phyloP scores from a whole-genome alignment of 2,113 vertebrate species.

The Hyperopisus bebe region DNA sequence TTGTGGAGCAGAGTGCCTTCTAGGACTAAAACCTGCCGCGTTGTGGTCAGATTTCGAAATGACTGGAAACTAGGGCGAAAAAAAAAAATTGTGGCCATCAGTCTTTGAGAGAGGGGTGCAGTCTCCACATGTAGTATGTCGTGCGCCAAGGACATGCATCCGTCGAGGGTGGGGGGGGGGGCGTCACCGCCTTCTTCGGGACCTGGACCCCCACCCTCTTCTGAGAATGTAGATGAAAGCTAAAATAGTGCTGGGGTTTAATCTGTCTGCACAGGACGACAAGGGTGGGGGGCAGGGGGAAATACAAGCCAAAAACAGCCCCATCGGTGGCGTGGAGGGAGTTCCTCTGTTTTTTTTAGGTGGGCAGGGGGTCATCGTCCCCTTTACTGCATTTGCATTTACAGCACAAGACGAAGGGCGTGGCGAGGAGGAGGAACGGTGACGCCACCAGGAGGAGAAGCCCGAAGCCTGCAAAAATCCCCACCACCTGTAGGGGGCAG shows the following conservation, averaged over 20 bases:
- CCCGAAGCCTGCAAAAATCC: constrained; percentile 95
- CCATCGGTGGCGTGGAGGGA: background rate
- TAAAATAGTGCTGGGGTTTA: constrained; percentile 32
- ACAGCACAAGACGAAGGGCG: constrained; percentile 94
- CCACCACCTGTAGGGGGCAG: constrained; percentile 74
- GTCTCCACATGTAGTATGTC: background rate
- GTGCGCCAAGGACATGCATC: background rate
- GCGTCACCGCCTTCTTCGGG: background rate
- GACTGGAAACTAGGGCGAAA: background rate
- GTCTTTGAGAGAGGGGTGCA: background rate
- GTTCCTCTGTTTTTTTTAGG: constrained; percentile 53
- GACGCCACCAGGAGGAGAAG: constrained; percentile 91
- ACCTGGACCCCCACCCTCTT: background rate
- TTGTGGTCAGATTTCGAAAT: background rate
- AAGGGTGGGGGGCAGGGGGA: constrained; percentile 25
- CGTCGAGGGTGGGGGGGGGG: background rate
- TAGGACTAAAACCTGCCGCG: background rate
- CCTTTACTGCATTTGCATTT: constrained; percentile 98
- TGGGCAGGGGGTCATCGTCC: constrained; percentile 90
- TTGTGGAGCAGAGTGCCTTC: background rate
- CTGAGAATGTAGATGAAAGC: background rate
- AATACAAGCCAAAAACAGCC: constrained; percentile 33
- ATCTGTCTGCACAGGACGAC: constrained; percentile 47
- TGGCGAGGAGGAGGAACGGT: constrained; percentile 90
- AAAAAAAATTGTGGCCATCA: background rate